A percentile compares a stretch with the other conserved stretches of the same genome.
Evolutionary conservation across 2,113 vertebrate species (phyloP).

Genomic region (Prinia subflava): DNA sequence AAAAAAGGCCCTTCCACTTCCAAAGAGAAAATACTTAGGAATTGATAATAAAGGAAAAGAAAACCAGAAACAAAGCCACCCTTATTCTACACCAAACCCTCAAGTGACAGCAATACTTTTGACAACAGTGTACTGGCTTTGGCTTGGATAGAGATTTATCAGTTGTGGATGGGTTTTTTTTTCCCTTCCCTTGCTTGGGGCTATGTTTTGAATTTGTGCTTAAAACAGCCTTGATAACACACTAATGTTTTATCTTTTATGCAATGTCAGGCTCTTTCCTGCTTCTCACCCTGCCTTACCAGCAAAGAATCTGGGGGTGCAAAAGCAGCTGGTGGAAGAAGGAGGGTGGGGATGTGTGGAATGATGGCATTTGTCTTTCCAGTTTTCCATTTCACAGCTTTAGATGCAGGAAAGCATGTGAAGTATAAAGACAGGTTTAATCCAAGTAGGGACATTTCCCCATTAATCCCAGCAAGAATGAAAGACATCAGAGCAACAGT

Average conservation of each 20-base stretch:
- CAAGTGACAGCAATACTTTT: neutral
- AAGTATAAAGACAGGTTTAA: neutral
- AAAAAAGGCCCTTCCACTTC: neutral
- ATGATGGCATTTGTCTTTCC: neutral
- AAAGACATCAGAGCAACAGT: neutral
- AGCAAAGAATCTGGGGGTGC: accelerated
- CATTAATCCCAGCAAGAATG: neutral
- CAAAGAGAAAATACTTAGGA: neutral
- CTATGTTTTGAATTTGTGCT: neutral
- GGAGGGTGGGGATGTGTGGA: neutral
- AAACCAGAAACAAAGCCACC: neutral
- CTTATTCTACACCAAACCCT: neutral
- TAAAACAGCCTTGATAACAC: neutral
- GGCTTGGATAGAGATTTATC: neutral
- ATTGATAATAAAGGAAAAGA: neutral
- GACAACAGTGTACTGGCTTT: neutral
- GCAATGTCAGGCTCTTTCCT: neutral
- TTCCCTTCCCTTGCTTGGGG: neutral
- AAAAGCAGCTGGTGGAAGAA: neutral
- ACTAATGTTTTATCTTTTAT: neutral
- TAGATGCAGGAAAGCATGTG: neutral
- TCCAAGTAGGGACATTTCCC: neutral
- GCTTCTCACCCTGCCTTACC: neutral
- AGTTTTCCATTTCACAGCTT: neutral
- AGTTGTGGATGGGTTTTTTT: neutral